A percentile compares a stretch with the other conserved stretches of the same genome.
phyloP scores from a whole-genome alignment of 1,140 invertebrate species.

The Orchestia grillus region DNA sequence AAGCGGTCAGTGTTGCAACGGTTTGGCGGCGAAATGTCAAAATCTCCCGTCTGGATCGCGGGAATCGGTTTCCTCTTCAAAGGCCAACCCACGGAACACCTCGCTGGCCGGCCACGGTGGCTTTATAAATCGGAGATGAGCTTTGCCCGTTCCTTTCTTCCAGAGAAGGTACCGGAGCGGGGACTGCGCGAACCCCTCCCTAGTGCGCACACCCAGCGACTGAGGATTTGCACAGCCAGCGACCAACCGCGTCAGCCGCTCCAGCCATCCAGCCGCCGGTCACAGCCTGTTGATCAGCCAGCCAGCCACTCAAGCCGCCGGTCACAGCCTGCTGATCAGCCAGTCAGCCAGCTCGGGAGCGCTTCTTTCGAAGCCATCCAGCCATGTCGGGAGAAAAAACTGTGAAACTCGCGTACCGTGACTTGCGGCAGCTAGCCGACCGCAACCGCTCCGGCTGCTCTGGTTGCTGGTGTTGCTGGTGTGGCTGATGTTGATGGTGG shows the following conservation, averaged over 20 bases:
- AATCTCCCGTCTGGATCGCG: not conserved
- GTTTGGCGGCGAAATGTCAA: not conserved
- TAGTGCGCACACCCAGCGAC: not conserved
- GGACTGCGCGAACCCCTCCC: not conserved
- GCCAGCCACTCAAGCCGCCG: slow-evolving; percentile 2
- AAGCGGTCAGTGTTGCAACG: slow-evolving; percentile 7
- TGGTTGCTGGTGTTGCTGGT: not conserved
- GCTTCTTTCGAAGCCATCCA: slow-evolving; percentile 54
- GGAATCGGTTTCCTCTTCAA: not conserved
- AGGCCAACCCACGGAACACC: not conserved
- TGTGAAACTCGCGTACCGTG: not conserved
- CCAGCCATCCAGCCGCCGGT: slow-evolving; percentile 31
- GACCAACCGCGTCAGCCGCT: slow-evolving; percentile 34
- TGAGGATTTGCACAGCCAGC: slow-evolving; percentile 14
- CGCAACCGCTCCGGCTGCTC: not conserved
- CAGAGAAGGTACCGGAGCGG: not conserved
- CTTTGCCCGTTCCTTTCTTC: not conserved
- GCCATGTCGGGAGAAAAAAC: slow-evolving; percentile 31
- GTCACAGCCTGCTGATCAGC: not conserved
- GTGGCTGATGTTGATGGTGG: not conserved
- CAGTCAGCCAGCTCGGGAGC: slow-evolving; percentile 9
- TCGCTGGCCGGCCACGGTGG: not conserved
- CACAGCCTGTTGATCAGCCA: slow-evolving; percentile 14
- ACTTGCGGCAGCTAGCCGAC: not conserved
- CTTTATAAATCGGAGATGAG: not conserved